Conservation (phyloP, 2,797 vertebrate species). For the Aratinga solstitialis region DNA sequence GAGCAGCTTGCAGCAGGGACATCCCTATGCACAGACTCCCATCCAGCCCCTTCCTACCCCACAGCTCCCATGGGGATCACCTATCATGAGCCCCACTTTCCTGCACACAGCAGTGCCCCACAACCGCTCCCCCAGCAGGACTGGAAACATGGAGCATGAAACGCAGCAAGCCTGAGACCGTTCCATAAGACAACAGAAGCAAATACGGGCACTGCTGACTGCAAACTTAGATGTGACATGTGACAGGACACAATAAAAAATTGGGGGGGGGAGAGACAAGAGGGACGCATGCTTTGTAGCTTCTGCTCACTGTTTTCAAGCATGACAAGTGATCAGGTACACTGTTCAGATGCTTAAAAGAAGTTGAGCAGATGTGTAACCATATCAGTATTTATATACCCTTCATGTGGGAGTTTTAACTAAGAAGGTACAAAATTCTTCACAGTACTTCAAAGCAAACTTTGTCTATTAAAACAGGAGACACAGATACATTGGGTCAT, state of each 20-base stretch:
- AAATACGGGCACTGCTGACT: not conserved
- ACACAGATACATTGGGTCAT: not conserved
- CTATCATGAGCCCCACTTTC: accelerated
- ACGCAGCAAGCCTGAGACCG: not conserved
- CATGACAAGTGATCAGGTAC: not conserved
- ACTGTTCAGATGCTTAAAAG: not conserved
- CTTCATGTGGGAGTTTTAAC: not conserved
- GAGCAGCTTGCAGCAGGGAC: not conserved
- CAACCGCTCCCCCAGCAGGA: not conserved
- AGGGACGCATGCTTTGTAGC: not conserved
- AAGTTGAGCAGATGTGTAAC: not conserved
- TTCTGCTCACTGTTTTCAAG: not conserved
- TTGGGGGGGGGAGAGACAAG: accelerated
- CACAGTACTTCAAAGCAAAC: not conserved
- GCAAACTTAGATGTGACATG: accelerated
- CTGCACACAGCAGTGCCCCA: not conserved
- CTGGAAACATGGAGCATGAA: not conserved
- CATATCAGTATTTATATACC: not conserved
- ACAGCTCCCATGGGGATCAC: accelerated
- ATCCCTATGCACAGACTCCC: accelerated
- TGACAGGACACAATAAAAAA: not conserved
- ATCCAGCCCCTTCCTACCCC: not conserved
- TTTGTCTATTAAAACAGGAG: not conserved
- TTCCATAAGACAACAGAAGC: not conserved
- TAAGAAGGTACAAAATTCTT: not conserved